These are phyloP conservation scores for Sciurus vulgaris DNA, from an alignment of 2,797 vertebrate species.

Conservation along the genomic window DNA sequence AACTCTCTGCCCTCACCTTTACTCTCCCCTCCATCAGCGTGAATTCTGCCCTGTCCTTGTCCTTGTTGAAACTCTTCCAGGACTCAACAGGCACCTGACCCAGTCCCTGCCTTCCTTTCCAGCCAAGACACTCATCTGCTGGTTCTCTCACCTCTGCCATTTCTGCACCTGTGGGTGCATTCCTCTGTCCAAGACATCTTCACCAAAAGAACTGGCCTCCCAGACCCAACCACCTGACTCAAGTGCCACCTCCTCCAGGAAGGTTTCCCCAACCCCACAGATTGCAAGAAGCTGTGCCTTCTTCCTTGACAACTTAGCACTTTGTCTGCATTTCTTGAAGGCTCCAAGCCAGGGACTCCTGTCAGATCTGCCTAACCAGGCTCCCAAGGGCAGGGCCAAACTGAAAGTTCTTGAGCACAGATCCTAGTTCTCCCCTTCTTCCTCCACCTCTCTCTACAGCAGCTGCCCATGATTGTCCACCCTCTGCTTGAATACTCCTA, in stretches of 20 bases:
- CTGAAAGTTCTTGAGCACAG: background rate
- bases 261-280: background rate
- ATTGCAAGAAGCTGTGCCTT: background rate
- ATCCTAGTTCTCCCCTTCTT: background rate
- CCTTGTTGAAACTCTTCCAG: background rate
- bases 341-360: background rate
- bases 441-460: background rate
- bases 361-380: background rate
- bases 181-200: background rate
- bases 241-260: constrained; percentile 31
- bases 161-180: background rate
- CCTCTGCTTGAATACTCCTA: background rate
- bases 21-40: fast-evolving
- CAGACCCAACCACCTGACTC: background rate
- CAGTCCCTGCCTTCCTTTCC: background rate
- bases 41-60: background rate
- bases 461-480: background rate
- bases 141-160: background rate
- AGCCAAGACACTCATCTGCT: background rate
- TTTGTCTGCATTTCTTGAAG: background rate
- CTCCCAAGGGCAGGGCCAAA: background rate
- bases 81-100: background rate
- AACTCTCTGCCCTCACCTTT: background rate
- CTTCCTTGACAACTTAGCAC: background rate
- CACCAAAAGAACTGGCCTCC: background rate